These are phyloP conservation scores for Caenorhabditis drosophilae DNA, from an alignment of 2,888 invertebrate genomes.

Conservation along the genomic window DNA sequence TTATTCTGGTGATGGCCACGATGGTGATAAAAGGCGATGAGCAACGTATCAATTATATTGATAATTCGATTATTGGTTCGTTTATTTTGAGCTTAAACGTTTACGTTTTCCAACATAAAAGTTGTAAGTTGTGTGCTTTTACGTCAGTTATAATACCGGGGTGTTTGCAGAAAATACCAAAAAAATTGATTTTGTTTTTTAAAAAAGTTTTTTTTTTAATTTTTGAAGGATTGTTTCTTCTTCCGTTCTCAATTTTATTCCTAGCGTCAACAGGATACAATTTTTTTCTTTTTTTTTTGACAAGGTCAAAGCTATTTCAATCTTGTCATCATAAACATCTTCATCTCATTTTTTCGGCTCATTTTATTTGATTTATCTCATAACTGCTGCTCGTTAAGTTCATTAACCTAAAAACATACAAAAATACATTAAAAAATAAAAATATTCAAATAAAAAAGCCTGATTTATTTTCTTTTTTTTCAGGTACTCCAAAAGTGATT, in stretches of 20 bases:
- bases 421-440: too few species aligned
- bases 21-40: not conserved
- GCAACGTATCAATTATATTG: constrained; percentile 33
- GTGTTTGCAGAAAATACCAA: not conserved
- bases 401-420: not conserved
- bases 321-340: not conserved
- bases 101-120: too few species aligned
- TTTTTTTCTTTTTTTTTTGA: too few species aligned
- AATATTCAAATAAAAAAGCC: too few species aligned
- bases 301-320: not conserved
- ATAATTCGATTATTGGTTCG: constrained; percentile 50
- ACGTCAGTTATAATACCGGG: too few species aligned
- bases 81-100: not conserved
- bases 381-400: not conserved
- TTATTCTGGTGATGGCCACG: not conserved
- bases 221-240: too few species aligned
- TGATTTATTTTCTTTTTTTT: too few species aligned
- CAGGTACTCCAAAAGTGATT: constrained; percentile 66
- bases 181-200: constrained; percentile 1
- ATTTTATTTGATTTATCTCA: not conserved
- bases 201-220: not conserved
- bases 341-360: not conserved
- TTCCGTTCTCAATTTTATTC: too few species aligned
- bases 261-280: too few species aligned
- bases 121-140: too few species aligned